Conservation (phyloP, 2,888 invertebrate species). For the Cephus runcator region DNA sequence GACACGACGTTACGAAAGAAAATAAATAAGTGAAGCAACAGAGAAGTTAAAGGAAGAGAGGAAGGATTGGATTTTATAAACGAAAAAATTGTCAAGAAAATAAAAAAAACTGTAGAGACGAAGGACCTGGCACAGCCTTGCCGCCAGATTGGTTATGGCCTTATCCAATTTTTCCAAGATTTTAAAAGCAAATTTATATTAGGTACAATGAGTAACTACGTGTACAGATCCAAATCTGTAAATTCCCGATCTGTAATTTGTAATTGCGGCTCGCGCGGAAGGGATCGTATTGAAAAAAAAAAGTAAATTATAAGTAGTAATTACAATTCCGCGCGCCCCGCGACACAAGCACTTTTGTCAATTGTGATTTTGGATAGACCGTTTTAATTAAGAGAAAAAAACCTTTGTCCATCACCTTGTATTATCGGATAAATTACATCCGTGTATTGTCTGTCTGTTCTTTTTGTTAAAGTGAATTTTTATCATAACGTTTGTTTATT, state of each 20-base stretch:
- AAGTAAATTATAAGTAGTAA: slow-evolving; percentile 37
- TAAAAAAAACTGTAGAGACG: slow-evolving; percentile 38
- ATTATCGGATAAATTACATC: slow-evolving; percentile 46
- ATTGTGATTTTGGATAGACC: slow-evolving; percentile 62
- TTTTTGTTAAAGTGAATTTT: slow-evolving; percentile 61
- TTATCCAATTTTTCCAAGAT: slow-evolving; percentile 65
- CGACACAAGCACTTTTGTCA: slow-evolving; percentile 59
- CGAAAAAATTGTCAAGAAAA: slow-evolving; percentile 22
- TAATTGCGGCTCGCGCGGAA: slow-evolving; percentile 59
- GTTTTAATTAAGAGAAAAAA: slow-evolving; percentile 39
- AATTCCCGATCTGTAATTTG: slow-evolving; percentile 55
- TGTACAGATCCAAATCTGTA: slow-evolving; percentile 61
- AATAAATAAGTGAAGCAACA: slow-evolving; percentile 37
- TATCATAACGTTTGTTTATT: slow-evolving; percentile 62
- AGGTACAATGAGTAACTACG: slow-evolving; percentile 58
- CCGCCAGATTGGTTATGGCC: slow-evolving; percentile 65
- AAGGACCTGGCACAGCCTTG: slow-evolving; percentile 59
- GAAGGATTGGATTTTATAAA: slow-evolving; percentile 17
- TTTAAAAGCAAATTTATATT: slow-evolving; percentile 62
- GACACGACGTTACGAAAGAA: slow-evolving; percentile 22
- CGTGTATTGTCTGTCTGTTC: slow-evolving; percentile 58
- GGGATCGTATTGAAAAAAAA: slow-evolving; percentile 28
- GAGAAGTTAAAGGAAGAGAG: slow-evolving; percentile 8
- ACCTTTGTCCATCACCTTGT: slow-evolving; percentile 47
- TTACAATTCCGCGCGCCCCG: slow-evolving; percentile 57